These are phyloP conservation scores for Neogale vison DNA, from an alignment of 2,113 vertebrate species.

Conservation along the genomic window DNA sequence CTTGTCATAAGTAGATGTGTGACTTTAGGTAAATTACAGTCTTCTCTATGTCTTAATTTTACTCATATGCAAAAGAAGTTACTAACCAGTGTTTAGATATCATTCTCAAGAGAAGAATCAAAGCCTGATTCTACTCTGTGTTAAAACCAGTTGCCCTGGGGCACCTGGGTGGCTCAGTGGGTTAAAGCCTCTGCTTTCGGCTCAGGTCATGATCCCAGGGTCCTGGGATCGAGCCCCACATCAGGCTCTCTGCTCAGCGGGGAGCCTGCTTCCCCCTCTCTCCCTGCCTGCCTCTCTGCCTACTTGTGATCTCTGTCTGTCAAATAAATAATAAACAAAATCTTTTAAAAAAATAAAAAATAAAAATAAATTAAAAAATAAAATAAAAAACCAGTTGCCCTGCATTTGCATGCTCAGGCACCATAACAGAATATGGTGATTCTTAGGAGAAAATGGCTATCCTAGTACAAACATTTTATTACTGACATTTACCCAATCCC, in stretches of 20 bases:
- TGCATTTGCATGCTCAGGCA: neutral
- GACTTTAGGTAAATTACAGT: neutral
- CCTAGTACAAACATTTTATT: neutral
- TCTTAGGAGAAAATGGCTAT: neutral
- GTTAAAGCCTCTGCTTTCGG: too few species aligned
- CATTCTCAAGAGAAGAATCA: neutral
- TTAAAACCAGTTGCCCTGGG: neutral
- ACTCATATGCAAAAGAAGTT: neutral
- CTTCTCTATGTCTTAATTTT: neutral
- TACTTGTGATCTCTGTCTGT: too few species aligned
- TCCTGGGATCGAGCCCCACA: too few species aligned
- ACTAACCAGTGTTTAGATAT: neutral
- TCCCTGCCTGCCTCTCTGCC: too few species aligned
- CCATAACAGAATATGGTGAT: neutral
- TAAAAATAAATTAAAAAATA: too few species aligned
- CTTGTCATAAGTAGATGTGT: neutral
- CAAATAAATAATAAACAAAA: too few species aligned
- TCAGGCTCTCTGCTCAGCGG: too few species aligned
- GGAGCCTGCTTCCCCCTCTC: too few species aligned
- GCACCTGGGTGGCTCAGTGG: too few species aligned
- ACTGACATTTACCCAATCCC: neutral
- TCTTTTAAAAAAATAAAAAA: too few species aligned
- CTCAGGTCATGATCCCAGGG: too few species aligned
- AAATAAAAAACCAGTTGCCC: neutral
- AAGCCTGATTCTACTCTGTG: neutral